Evolutionary conservation across 2,797 vertebrate species (phyloP), one percentile per base, ranked within the genome.

Genomic region (Novumbra hubbsi): DNA sequence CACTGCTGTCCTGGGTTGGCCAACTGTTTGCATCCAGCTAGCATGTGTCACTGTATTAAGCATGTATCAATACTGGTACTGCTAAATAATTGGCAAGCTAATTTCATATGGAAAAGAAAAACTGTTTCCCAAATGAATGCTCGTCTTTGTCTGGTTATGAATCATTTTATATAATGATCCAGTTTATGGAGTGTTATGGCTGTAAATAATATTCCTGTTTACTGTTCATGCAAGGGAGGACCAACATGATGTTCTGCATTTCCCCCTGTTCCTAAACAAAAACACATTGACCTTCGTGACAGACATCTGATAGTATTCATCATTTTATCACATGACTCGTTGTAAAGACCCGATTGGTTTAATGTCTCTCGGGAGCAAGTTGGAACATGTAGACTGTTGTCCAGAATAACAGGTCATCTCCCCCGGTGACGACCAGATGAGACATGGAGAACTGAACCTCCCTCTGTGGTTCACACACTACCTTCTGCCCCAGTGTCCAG

Each of bases 361-460:
- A 73, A 15, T 30, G 78, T 77, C 74, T 45, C 74, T 38, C 0
- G 32, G 55, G 64, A n/a, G 38, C 32, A 49, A 38, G 34, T 38
- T 38, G 34, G 34, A 38, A 38, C 5, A 38, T 73, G 75, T 79
- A 69, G 72, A 5, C 52, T 66, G 52, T n/a, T 21, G 30, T 74
- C 76, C 78, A 70, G 72, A 49, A 55, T 78, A 74, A 83, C 52
- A 55, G 63, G 81, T 78, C 62, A 68, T 72, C 77, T 83, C 73
- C 74, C 79, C 68, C 62, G 48, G 19, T 38, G 52, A 48, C 38
- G n/a, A 41, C 16, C 60, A 48, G 38, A 41, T 45, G 38, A 48
- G 66, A 28, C n/a, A 48, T 11, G 45, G 64, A 9, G 19, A 30
- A 8, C 28, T 66, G 32, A 66, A 66, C 64, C 27, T 30, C 17